A percentile compares a stretch with the other conserved stretches of the same genome.
Evolutionary conservation across 1,140 invertebrate species (phyloP).

Genomic region (Drosophila pseudoananassae): DNA sequence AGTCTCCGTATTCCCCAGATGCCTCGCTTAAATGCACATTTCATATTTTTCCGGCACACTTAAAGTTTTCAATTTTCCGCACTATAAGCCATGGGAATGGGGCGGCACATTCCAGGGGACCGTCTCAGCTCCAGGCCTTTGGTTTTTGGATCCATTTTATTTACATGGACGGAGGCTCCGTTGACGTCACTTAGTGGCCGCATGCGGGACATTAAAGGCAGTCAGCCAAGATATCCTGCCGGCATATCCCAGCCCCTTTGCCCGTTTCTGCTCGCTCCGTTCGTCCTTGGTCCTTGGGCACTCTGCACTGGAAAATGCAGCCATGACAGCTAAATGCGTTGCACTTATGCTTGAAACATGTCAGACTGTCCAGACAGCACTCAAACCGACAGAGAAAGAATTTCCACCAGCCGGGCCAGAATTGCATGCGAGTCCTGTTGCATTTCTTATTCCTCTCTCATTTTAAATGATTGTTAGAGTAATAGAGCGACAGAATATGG

Average conservation of each 20-base stretch:
- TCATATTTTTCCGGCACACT: constrained; percentile 66
- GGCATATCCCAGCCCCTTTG: constrained; percentile 6
- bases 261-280: not conserved
- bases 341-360: constrained; percentile 83
- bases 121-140: constrained; percentile 23
- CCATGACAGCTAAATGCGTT: constrained; percentile 80
- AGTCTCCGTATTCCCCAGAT: constrained; percentile 29
- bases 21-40: constrained; percentile 53
- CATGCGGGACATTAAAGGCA: constrained; percentile 63
- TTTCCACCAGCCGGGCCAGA: constrained; percentile 2
- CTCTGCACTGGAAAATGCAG: constrained; percentile 48
- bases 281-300: not conserved
- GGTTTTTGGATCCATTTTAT: constrained; percentile 64
- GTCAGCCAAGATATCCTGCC: constrained; percentile 51
- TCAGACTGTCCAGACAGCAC: constrained; percentile 75
- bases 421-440: constrained; percentile 20
- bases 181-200: constrained; percentile 48
- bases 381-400: constrained; percentile 52
- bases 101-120: not conserved
- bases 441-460: constrained; percentile 22
- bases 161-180: constrained; percentile 45
- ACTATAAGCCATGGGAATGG: constrained; percentile 30
- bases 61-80: constrained; percentile 70
- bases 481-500: constrained; percentile 22
- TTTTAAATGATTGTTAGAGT: constrained; percentile 43